These are phyloP conservation scores for Cricetomys ansorgei DNA, from an alignment of 2,113 vertebrate genomes.

Conservation along the genomic window DNA sequence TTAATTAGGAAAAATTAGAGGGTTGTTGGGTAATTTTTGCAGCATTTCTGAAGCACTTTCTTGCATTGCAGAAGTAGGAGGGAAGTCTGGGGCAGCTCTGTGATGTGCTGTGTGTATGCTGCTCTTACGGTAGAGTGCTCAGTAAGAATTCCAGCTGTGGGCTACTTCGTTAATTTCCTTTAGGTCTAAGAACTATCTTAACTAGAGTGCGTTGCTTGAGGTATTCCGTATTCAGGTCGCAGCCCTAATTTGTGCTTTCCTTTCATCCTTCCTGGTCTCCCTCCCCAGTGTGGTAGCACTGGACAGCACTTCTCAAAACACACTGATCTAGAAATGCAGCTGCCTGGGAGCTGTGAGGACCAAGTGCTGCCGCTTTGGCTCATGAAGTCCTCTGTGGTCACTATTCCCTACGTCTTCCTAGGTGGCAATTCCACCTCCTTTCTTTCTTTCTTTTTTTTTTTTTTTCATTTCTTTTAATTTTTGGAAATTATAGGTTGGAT, in stretches of 20 bases:
- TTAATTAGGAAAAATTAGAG: slow-evolving; percentile 10
- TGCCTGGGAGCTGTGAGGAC: not conserved
- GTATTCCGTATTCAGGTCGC: not conserved
- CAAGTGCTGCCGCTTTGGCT: not conserved
- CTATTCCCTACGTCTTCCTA: slow-evolving; percentile 42
- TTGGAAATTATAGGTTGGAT: slow-evolving; percentile 47
- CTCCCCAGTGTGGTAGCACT: not conserved
- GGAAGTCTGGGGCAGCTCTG: not conserved
- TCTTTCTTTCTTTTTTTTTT: slow-evolving; percentile 29
- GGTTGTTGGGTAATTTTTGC: not conserved
- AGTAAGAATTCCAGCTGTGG: not conserved
- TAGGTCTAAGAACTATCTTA: slow-evolving; percentile 32
- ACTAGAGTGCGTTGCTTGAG: slow-evolving; percentile 24
- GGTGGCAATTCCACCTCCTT: slow-evolving; percentile 12
- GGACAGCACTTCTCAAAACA: slow-evolving; percentile 31
- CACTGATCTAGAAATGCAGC: not conserved
- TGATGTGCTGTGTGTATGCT: not conserved
- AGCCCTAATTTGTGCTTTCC: slow-evolving; percentile 42
- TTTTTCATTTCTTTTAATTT: slow-evolving; percentile 19
- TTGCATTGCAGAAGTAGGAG: not conserved
- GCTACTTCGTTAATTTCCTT: not conserved
- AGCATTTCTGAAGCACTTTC: not conserved
- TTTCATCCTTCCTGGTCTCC: not conserved
- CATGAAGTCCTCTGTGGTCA: not conserved
- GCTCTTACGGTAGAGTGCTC: not conserved